phyloP scores from a whole-genome alignment of 2,888 invertebrate species.

The Philopedon plagiatum region DNA sequence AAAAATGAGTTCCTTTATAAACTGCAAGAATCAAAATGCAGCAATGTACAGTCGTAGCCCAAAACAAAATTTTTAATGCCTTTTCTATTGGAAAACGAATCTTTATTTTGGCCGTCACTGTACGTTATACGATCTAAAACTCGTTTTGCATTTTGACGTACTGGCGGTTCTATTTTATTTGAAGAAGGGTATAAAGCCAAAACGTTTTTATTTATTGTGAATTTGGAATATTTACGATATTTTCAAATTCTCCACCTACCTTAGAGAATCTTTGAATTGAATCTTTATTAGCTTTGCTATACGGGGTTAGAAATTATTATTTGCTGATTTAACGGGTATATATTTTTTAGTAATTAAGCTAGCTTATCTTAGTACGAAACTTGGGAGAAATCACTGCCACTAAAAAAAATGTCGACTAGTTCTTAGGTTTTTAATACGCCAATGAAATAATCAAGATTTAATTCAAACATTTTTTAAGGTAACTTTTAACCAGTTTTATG shows the following conservation, averaged over 20 bases:
- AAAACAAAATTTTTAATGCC: no score
- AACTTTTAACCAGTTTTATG: slow-evolving; percentile 35
- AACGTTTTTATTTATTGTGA: slow-evolving; percentile 17
- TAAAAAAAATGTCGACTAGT: no score
- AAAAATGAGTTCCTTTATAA: slow-evolving; percentile 14
- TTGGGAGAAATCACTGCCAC: no score
- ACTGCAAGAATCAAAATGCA: neutral
- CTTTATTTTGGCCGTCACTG: no score
- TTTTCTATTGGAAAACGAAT: no score
- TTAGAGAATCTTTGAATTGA: neutral
- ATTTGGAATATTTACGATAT: slow-evolving; percentile 16
- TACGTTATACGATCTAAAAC: neutral
- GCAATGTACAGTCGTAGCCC: no score
- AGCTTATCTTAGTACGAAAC: no score
- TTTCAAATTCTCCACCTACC: neutral
- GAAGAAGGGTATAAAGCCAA: slow-evolving; percentile 4
- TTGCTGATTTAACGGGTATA: no score
- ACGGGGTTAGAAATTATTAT: neutral
- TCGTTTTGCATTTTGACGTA: neutral
- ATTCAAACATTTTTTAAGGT: slow-evolving; percentile 1
- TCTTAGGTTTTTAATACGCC: no score
- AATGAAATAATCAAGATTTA: neutral
- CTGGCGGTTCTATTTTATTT: neutral
- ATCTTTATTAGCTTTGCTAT: neutral
- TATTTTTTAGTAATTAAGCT: no score